Conservation (phyloP, 2,797 vertebrate species). For the Phalanger gymnotis region DNA sequence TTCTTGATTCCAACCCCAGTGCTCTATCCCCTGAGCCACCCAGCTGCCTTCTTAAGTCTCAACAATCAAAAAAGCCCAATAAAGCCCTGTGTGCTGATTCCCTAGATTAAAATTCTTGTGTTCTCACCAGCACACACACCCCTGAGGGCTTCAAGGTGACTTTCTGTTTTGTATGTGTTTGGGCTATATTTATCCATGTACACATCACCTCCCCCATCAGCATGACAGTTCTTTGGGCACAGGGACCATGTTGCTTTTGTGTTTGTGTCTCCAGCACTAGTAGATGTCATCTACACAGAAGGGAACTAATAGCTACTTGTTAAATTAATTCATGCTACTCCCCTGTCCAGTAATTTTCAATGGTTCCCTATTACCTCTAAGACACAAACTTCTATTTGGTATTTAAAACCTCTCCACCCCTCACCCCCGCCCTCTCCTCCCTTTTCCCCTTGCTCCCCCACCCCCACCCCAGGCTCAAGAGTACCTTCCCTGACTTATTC, state of each 20-base stretch:
- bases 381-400: background rate
- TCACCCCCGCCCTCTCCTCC: no score
- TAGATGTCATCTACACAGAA: background rate
- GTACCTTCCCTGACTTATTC: background rate
- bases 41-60: background rate
- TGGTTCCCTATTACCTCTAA: background rate
- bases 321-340: background rate
- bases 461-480: no score
- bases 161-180: background rate
- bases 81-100: background rate
- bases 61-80: background rate
- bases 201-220: background rate
- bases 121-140: background rate
- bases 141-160: background rate
- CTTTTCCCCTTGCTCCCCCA: no score
- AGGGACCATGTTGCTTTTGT: background rate
- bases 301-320: background rate
- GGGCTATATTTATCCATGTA: background rate
- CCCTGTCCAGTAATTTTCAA: background rate
- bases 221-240: background rate
- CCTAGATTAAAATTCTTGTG: background rate
- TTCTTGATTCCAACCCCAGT: background rate
- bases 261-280: background rate
- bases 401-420: background rate
- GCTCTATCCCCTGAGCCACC: background rate